Evolutionary conservation across 1,140 invertebrate genomes (phyloP).

Genomic region (Sinella curviseta): DNA sequence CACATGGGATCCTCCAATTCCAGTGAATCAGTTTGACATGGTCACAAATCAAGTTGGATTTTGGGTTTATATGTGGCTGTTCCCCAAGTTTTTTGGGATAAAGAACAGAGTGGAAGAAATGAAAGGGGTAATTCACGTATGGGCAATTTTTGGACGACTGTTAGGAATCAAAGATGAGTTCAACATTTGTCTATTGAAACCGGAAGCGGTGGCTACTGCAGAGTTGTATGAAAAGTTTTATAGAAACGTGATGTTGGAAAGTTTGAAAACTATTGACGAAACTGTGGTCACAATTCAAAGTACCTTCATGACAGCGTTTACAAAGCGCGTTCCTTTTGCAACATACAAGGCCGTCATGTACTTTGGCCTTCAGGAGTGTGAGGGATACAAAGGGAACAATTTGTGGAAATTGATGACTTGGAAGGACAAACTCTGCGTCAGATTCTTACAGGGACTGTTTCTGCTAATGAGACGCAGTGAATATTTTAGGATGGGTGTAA

Average conservation of each 20-base stretch:
- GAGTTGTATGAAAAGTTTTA: constrained; percentile 30
- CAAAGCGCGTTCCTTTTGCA: not conserved
- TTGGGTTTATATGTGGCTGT: constrained; percentile 33
- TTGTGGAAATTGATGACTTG: constrained; percentile 24
- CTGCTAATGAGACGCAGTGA: not conserved
- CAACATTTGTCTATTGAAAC: constrained; percentile 36
- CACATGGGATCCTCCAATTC: constrained; percentile 29
- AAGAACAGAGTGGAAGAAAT: constrained; percentile 17
- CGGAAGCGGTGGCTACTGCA: constrained; percentile 24
- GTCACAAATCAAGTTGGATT: constrained; percentile 41
- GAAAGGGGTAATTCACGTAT: constrained; percentile 41
- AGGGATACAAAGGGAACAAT: constrained; percentile 23
- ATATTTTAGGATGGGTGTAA: too few species aligned
- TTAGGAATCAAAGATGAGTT: constrained; percentile 46
- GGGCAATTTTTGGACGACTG: constrained; percentile 36
- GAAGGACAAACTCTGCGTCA: not conserved
- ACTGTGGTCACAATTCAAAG: constrained; percentile 24
- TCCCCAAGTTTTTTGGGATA: constrained; percentile 33
- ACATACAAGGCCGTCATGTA: constrained; percentile 24
- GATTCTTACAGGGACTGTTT: not conserved
- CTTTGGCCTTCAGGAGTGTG: not conserved
- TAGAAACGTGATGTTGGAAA: constrained; percentile 28
- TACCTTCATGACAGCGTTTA: constrained; percentile 8
- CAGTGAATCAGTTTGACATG: constrained; percentile 45
- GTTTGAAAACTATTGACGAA: constrained; percentile 37